Evolutionary conservation across 2,888 invertebrate species (phyloP).

Genomic region (Drepanosiphum platanoidis): DNA sequence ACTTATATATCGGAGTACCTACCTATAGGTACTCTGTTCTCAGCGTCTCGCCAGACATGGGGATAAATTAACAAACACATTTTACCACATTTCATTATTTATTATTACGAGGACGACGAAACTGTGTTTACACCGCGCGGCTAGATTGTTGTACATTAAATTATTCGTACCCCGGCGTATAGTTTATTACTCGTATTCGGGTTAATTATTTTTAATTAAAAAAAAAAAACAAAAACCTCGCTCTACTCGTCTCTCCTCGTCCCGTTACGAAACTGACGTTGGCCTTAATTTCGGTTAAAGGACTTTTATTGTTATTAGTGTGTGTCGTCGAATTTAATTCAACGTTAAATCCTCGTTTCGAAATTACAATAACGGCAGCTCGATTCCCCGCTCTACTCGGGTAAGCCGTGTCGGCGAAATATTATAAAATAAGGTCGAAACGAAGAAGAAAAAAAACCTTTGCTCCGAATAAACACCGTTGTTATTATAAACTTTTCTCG

Average conservation of each 20-base stretch:
- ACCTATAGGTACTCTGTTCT: too few species aligned
- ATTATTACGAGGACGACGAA: too few species aligned
- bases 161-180: not conserved
- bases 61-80: too few species aligned
- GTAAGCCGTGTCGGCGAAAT: not conserved
- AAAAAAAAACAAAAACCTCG: too few species aligned
- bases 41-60: too few species aligned
- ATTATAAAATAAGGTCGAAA: constrained; percentile 16
- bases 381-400: too few species aligned
- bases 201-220: constrained; percentile 28
- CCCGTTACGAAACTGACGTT: not conserved
- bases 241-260: not conserved
- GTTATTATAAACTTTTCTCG: constrained; percentile 8
- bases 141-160: not conserved
- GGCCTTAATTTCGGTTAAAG: not conserved
- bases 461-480: not conserved
- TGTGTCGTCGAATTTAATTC: constrained; percentile 16
- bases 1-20: too few species aligned
- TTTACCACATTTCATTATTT: not conserved
- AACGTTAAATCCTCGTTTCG: constrained; percentile 3
- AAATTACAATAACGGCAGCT: not conserved
- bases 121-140: not conserved
- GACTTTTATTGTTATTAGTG: constrained; percentile 12
- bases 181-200: not conserved
- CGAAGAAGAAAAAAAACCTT: constrained; percentile 9